Evolutionary conservation across 1,140 invertebrate species (phyloP).

Genomic region (Eriocheir sinensis): DNA sequence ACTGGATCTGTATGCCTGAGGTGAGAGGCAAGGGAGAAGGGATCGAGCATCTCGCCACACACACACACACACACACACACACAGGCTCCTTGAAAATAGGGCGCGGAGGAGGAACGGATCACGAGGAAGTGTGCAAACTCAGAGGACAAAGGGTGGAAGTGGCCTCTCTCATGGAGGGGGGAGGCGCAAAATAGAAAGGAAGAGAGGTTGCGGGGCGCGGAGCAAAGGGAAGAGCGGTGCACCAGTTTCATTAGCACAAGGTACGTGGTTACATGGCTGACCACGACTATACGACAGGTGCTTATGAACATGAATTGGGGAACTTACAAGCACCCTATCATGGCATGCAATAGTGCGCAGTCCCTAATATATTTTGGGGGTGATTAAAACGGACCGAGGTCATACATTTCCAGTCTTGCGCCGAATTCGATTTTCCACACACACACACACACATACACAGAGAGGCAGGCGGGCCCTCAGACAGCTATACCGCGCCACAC

Average conservation of each 20-base stretch:
- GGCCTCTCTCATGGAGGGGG: not conserved
- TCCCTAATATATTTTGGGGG: no score
- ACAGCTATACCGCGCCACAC: no score
- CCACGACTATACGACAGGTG: no score
- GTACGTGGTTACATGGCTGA: no score
- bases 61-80: no score
- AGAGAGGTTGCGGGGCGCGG: not conserved
- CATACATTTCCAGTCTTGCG: not conserved
- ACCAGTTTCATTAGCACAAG: not conserved
- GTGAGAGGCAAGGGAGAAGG: not conserved
- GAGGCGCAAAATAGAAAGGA: slow-evolving; percentile 4
- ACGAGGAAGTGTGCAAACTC: slow-evolving; percentile 3
- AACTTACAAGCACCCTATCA: no score
- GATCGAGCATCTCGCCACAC: not conserved
- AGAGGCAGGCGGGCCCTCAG: no score
- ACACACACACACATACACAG: not conserved
- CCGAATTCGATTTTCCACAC: not conserved
- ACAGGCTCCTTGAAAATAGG: not conserved
- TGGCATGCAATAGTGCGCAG: not conserved
- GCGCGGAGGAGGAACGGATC: not conserved
- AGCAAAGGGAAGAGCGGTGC: not conserved
- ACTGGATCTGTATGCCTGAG: not conserved
- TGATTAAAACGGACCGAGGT: not conserved
- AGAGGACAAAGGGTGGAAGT: slow-evolving; percentile 21
- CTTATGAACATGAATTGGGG: no score